phyloP scores from a whole-genome alignment of 2,113 vertebrate species.

The Neogale vison region DNA sequence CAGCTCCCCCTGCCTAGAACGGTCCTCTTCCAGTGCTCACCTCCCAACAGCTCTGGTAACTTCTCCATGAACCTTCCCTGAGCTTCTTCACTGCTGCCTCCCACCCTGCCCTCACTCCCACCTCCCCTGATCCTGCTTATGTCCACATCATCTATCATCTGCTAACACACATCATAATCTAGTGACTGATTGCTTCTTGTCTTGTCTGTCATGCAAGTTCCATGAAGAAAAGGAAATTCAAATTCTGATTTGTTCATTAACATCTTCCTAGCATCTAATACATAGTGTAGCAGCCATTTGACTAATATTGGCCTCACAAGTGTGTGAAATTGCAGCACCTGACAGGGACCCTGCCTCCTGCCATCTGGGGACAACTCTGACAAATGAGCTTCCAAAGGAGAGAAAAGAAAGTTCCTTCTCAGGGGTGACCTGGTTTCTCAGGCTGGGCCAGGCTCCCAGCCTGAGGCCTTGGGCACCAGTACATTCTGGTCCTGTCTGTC shows the following conservation, averaged over 20 bases:
- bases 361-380: neutral
- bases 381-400: neutral
- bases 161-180: neutral
- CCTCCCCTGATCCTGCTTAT: too few species aligned
- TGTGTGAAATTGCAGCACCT: neutral
- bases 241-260: neutral
- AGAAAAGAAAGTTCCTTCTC: neutral
- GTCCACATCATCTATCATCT: neutral
- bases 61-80: neutral
- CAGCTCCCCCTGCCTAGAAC: neutral
- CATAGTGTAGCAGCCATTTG: neutral
- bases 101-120: rapidly evolving
- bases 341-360: neutral
- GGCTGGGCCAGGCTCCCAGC: neutral
- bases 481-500: neutral
- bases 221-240: neutral
- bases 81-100: neutral
- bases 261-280: neutral
- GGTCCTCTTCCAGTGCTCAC: neutral
- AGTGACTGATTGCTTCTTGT: neutral
- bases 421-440: neutral
- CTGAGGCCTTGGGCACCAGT: neutral
- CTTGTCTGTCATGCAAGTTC: neutral
- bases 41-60: neutral
- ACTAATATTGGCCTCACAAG: neutral